Evolutionary conservation across 2,888 invertebrate genomes (phyloP).

Genomic region (Cyrtodaria siliqua): DNA sequence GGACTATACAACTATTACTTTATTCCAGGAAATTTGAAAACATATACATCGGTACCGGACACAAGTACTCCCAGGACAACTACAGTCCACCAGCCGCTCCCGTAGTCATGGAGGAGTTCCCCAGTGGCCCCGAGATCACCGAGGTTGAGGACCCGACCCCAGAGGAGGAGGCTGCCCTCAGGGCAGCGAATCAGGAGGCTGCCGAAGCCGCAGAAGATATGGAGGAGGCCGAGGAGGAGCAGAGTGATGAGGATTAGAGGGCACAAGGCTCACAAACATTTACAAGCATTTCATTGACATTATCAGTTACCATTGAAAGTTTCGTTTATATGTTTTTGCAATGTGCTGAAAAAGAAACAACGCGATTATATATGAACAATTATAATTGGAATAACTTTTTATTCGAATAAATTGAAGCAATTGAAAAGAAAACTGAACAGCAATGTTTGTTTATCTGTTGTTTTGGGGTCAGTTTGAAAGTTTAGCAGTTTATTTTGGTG

Average conservation of each 20-base stretch:
- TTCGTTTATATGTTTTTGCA: too few relatives aligned
- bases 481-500: too few relatives aligned
- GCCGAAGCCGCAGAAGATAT: constrained; percentile 91
- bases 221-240: constrained; percentile 86
- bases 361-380: too few relatives aligned
- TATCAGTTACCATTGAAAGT: too few relatives aligned
- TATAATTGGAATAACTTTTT: too few relatives aligned
- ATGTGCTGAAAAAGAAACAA: too few relatives aligned
- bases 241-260: constrained; percentile 80
- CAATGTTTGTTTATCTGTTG: too few relatives aligned
- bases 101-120: constrained; percentile 90
- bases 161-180: constrained; percentile 89
- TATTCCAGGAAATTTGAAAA: constrained; percentile 90
- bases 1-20: too few relatives aligned
- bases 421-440: too few relatives aligned
- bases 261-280: background rate
- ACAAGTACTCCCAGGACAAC: constrained; percentile 91
- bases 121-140: constrained; percentile 88
- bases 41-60: constrained; percentile 93
- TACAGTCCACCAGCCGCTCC: constrained; percentile 91
- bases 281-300: too few relatives aligned
- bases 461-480: too few relatives aligned
- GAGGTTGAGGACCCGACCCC: constrained; percentile 93
- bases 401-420: too few relatives aligned
- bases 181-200: constrained; percentile 83